A percentile compares a stretch with the other conserved stretches of the same genome.
Evolutionary conservation across 2,888 invertebrate species (phyloP).

Genomic region (Leptarthrus brevirostris): DNA sequence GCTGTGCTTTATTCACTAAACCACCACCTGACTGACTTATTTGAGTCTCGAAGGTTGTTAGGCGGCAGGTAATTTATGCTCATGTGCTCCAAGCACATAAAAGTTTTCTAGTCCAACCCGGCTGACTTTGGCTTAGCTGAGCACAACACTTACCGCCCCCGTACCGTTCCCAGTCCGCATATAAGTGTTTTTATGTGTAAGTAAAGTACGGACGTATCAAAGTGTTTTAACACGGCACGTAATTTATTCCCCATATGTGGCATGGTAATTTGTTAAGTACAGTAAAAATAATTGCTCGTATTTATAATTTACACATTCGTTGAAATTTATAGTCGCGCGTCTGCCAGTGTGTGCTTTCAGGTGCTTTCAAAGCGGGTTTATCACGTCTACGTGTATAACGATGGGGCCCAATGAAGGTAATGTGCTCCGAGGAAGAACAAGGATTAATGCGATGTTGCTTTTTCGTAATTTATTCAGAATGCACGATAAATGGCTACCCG

Average conservation of each 20-base stretch:
- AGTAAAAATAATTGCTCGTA: constrained; percentile 68
- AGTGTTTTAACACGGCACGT: constrained; percentile 52
- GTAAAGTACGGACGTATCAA: constrained; percentile 44
- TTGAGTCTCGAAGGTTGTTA: constrained; percentile 37
- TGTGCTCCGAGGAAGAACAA: constrained; percentile 37
- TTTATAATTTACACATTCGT: constrained; percentile 68
- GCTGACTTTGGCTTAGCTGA: too few species aligned
- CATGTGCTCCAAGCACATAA: constrained; percentile 34
- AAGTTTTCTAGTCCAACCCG: too few species aligned
- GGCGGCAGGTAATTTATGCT: constrained; percentile 49
- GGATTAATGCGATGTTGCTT: constrained; percentile 48
- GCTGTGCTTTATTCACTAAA: constrained; percentile 43
- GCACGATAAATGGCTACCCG: constrained; percentile 44
- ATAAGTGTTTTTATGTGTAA: constrained; percentile 36
- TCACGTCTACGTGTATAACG: constrained; percentile 34
- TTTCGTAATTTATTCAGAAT: constrained; percentile 48
- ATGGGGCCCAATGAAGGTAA: constrained; percentile 33
- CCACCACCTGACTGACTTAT: constrained; percentile 43
- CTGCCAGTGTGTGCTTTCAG: constrained; percentile 40
- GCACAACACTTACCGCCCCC: too few species aligned
- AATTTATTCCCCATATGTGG: constrained; percentile 65
- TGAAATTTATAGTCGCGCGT: constrained; percentile 65
- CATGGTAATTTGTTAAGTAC: constrained; percentile 68
- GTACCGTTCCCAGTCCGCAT: constrained; percentile 4
- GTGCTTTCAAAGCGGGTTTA: constrained; percentile 48